Base-by-base conservation (phyloP, 1,140 invertebrate genomes). In the Daktulosphaira vitifoliae region DNA sequence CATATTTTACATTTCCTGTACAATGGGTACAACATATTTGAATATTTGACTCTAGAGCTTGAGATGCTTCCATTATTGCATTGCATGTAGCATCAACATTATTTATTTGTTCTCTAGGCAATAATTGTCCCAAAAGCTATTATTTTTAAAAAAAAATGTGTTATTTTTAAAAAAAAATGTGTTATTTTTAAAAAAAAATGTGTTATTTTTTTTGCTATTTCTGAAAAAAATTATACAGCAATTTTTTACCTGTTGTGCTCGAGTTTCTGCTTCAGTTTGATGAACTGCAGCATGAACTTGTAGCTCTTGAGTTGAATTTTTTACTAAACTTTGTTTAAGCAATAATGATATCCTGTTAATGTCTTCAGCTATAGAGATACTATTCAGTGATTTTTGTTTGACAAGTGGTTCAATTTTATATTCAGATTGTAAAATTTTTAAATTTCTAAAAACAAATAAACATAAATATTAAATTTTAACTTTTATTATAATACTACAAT, bases 51-150 rank as follows among this genome's bases (percentile, higher is more conserved):
- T 59, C 54, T 20, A 59, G 18, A 15, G 54, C 54, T 59, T 59
- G 54, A 11, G 54, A 59, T 18, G 54, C 54, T 59, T 59, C 54
- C 54, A 59, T 46, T 29, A 59, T 59, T 37, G 54, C 54, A 59
- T 59, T 59, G 44, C 54, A 59, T 6, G 54, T 59, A n/a, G 54
- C 54, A 26, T 59, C 54, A 1, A 59, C 54, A 44, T 59, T 44
- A 29, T 59, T 59, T 8, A 59, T 59, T 59, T 59, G 39, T 46
- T 59, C 54, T 59, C 39, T 59, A 3, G 54, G 39, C 13, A 59
- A 16, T 13, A 23, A 42, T 8, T 59, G 54, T 59, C 25, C 23
- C 11, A 59, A 59, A 26, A 59, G 16, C 54, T 59, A 29, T 42
- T 25, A 44, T 1, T 16, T 42, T 25, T 25, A 44, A 33, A 33